phyloP scores from a whole-genome alignment of 1,140 invertebrate genomes.

The Mylabris phalerata region DNA sequence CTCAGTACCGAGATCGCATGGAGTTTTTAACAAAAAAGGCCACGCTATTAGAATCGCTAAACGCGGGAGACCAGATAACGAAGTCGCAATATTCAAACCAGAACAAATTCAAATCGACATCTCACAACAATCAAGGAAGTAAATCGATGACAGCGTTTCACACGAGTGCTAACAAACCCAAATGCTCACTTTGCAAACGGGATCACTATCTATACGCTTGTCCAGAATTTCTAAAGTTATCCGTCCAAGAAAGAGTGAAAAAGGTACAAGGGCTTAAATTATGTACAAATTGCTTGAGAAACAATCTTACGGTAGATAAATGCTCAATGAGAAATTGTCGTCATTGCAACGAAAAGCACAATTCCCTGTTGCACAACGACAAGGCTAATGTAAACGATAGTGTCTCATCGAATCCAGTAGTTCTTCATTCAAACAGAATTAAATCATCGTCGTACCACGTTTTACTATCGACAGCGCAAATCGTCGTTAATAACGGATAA shows the following conservation, averaged over 20 bases:
- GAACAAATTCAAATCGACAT: not conserved
- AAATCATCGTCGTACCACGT: not conserved
- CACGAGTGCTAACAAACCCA: not conserved
- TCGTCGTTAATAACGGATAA: not conserved
- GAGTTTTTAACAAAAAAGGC: not conserved
- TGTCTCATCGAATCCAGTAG: not conserved
- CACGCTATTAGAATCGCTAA: not conserved
- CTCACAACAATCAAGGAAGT: not conserved
- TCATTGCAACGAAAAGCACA: not conserved
- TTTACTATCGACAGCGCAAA: not conserved
- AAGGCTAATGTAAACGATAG: not conserved
- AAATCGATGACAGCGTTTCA: not conserved
- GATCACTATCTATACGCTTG: not conserved
- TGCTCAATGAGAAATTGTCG: not conserved
- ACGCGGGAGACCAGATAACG: not conserved
- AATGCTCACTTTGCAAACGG: not conserved
- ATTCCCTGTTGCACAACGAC: not conserved
- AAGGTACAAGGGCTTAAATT: constrained; percentile 1
- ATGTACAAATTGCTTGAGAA: constrained; percentile 8
- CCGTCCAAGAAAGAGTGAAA: not conserved
- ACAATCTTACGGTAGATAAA: not conserved
- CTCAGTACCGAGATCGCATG: not conserved
- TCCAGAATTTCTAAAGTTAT: constrained; percentile 1
- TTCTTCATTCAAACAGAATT: not conserved
- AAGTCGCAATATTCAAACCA: not conserved